phyloP scores from a whole-genome alignment of 2,888 invertebrate genomes.

The Hololepta plana region DNA sequence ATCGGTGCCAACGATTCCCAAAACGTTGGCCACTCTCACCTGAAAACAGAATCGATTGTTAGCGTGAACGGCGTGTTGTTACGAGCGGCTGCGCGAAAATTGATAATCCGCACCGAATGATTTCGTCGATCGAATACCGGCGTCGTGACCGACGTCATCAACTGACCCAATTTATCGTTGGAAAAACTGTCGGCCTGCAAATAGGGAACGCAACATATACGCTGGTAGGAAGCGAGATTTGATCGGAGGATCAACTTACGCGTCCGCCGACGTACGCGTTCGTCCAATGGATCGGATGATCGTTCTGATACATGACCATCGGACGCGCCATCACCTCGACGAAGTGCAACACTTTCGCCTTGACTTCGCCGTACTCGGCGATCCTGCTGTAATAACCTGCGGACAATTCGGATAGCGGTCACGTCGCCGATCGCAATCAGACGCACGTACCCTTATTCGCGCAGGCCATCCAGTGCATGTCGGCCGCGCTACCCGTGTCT shows the following conservation, averaged over 20 bases:
- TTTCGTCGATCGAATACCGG: conserved; percentile 90
- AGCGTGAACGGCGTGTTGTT: no score
- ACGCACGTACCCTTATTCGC: conserved; percentile 75
- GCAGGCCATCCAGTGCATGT: conserved; percentile 91
- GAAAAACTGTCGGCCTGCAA: conserved; percentile 47
- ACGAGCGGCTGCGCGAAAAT: no score
- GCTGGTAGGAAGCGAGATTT: no score
- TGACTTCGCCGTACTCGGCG: conserved; percentile 72
- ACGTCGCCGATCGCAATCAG: background rate
- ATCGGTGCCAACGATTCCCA: conserved; percentile 95
- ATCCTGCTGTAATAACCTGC: conserved; percentile 82
- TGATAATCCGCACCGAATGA: conserved; percentile 45
- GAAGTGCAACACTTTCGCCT: conserved; percentile 84
- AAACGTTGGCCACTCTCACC: conserved; percentile 76
- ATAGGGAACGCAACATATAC: no score
- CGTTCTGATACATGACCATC: conserved; percentile 83
- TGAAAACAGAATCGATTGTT: conserved; percentile 22
- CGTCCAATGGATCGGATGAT: conserved; percentile 91
- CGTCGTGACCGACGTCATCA: conserved; percentile 86
- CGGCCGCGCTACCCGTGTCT: conserved; percentile 71
- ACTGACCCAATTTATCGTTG: conserved; percentile 53
- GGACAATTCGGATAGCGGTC: conserved; percentile 7
- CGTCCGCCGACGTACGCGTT: conserved; percentile 75
- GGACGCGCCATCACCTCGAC: conserved; percentile 90
- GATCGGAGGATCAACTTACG: conserved; percentile 39